A percentile compares a stretch with the other conserved stretches of the same genome.
phyloP scores from a whole-genome alignment of 2,113 vertebrate species.

The Indri indri region DNA sequence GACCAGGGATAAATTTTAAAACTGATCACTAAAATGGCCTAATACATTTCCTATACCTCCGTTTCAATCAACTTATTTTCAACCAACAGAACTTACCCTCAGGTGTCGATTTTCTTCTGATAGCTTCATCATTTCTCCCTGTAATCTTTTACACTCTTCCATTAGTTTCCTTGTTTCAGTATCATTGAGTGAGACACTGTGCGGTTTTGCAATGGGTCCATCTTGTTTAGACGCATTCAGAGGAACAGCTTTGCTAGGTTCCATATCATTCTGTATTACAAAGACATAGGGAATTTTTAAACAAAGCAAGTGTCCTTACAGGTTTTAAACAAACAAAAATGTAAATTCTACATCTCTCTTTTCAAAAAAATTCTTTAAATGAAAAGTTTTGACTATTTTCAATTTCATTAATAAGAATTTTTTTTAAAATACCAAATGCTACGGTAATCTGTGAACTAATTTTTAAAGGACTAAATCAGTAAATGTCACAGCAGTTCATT shows the following conservation, averaged over 20 bases:
- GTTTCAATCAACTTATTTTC: not conserved
- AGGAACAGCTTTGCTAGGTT: slow-evolving; percentile 88
- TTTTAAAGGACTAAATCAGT: not conserved
- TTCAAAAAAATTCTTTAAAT: slow-evolving; percentile 42
- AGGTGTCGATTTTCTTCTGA: slow-evolving; percentile 95
- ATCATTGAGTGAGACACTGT: slow-evolving; percentile 87
- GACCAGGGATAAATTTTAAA: not conserved
- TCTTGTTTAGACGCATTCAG: slow-evolving; percentile 92
- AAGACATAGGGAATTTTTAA: slow-evolving; percentile 65
- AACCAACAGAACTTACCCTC: slow-evolving; percentile 88
- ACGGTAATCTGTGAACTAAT: not conserved
- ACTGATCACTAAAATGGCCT: not conserved
- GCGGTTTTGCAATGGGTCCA: slow-evolving; percentile 85
- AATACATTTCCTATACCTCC: not conserved
- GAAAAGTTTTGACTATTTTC: slow-evolving; percentile 1
- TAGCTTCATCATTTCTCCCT: slow-evolving; percentile 92
- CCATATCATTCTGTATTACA: slow-evolving; percentile 91
- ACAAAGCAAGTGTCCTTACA: slow-evolving; percentile 37
- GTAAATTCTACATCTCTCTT: not conserved
- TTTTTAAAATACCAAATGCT: not conserved
- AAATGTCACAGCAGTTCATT: not conserved
- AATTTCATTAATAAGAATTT: not conserved
- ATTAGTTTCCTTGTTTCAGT: slow-evolving; percentile 93
- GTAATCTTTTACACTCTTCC: slow-evolving; percentile 97
- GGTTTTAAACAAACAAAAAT: slow-evolving; percentile 42